phyloP scores from a whole-genome alignment of 2,113 vertebrate species.

The Anhinga anhinga region DNA sequence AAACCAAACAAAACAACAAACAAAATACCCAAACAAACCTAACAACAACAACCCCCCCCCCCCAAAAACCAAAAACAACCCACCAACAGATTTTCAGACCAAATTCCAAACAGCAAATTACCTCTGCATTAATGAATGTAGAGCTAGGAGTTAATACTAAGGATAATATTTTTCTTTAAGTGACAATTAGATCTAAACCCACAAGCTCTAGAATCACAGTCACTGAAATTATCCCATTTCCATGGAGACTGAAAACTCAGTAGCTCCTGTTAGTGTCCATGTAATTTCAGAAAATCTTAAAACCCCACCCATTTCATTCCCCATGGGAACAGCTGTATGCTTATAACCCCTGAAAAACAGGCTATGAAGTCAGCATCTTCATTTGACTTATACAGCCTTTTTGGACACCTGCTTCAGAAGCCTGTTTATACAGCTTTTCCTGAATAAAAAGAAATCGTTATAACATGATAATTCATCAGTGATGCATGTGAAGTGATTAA shows the following conservation, averaged over 20 bases:
- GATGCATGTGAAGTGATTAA: neutral
- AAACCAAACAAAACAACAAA: neutral
- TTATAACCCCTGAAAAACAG: neutral
- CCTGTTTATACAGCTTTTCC: neutral
- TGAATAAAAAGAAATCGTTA: neutral
- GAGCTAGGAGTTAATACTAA: neutral
- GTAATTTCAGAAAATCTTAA: neutral
- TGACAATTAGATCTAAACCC: neutral
- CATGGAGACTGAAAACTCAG: neutral
- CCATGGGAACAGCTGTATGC: neutral
- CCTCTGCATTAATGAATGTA: neutral
- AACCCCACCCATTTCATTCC: neutral
- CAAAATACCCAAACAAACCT: no score
- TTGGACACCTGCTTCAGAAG: neutral
- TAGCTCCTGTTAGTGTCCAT: neutral
- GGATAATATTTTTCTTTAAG: neutral
- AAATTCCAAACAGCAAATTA: neutral
- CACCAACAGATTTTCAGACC: neutral
- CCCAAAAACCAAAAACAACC: no score
- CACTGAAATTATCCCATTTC: neutral
- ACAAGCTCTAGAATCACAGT: neutral
- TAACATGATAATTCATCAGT: neutral
- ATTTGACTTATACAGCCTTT: neutral
- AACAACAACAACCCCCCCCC: neutral
- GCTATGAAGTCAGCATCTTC: neutral